A percentile compares a stretch with the other conserved stretches of the same genome.
Evolutionary conservation across 1,140 invertebrate species (phyloP).

Genomic region (Scylla paramamosain): DNA sequence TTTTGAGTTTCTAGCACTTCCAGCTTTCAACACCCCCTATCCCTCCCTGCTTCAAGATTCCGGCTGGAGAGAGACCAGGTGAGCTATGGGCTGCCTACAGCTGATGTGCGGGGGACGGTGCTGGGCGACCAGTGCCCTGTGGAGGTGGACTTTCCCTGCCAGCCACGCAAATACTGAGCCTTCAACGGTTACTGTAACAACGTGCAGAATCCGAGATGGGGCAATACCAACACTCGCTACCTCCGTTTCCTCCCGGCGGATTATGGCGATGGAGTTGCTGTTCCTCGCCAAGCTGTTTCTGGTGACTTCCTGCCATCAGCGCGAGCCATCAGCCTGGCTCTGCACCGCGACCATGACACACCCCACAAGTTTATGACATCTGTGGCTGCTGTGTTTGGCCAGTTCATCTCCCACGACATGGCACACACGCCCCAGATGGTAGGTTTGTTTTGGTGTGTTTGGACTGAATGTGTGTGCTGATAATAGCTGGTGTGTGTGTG

Average conservation of each 20-base stretch:
- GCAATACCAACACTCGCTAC: slow-evolving; percentile 88
- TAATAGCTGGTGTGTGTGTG: too few species aligned
- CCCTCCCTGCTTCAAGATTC: too few species aligned
- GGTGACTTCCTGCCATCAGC: slow-evolving; percentile 84
- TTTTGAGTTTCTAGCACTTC: too few species aligned
- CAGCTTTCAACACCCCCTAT: too few species aligned
- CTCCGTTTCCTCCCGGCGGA: slow-evolving; percentile 87
- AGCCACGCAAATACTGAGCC: slow-evolving; percentile 83
- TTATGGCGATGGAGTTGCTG: slow-evolving; percentile 85
- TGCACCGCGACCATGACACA: slow-evolving; percentile 83
- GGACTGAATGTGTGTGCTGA: too few species aligned
- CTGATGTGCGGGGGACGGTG: slow-evolving; percentile 81
- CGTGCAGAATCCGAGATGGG: slow-evolving; percentile 88
- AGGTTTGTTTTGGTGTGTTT: too few species aligned
- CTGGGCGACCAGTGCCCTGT: slow-evolving; percentile 81
- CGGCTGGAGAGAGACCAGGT: slow-evolving; percentile 81
- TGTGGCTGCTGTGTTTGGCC: slow-evolving; percentile 83
- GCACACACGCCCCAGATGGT: too few species aligned
- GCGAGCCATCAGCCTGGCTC: slow-evolving; percentile 85
- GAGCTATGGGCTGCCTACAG: slow-evolving; percentile 81
- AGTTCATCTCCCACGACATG: slow-evolving; percentile 73
- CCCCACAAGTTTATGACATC: slow-evolving; percentile 84
- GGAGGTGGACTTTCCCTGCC: slow-evolving; percentile 81
- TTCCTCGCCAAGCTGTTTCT: slow-evolving; percentile 78
- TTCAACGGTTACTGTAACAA: slow-evolving; percentile 94